A percentile compares a stretch with the other conserved stretches of the same genome.
Evolutionary conservation across 2,113 vertebrate genomes (phyloP).

Genomic region (Etheostoma spectabile): DNA sequence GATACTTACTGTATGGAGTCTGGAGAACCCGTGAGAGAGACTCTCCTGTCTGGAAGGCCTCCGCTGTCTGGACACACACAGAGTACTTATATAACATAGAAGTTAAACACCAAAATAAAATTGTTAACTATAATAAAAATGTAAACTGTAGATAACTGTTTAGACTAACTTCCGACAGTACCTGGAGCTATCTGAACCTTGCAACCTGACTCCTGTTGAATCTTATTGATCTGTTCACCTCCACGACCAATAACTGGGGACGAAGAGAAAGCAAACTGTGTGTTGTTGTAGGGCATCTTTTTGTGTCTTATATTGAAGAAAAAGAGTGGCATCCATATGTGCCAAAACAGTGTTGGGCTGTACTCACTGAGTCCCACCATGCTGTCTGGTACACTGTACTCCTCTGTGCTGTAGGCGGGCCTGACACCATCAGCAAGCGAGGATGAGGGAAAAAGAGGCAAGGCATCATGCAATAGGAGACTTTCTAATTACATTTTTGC

Average conservation of each 20-base stretch:
- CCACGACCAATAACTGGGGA: constrained; percentile 53
- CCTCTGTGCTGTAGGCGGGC: constrained; percentile 41
- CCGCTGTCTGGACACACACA: constrained; percentile 50
- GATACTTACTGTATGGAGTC: constrained; percentile 46
- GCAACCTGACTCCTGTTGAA: constrained; percentile 54
- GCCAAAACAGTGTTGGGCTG: neutral
- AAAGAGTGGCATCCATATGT: neutral
- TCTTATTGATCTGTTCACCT: constrained; percentile 57
- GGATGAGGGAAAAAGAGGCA: neutral
- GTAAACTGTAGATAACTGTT: neutral
- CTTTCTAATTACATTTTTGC: neutral
- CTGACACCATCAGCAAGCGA: constrained; percentile 9
- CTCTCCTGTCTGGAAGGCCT: constrained; percentile 48
- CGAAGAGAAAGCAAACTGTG: neutral
- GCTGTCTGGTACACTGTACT: constrained; percentile 62
- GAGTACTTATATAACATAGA: neutral
- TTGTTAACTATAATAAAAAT: neutral
- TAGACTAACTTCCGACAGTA: constrained; percentile 6
- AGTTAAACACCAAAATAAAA: neutral
- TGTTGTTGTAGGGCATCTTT: neutral
- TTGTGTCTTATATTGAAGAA: neutral
- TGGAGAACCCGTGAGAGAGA: constrained; percentile 41
- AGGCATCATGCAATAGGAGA: constrained; percentile 7
- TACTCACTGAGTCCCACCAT: constrained; percentile 68
- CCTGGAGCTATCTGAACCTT: constrained; percentile 60